Conservation (phyloP, 2,113 vertebrate species). For the Gallinago undulata region DNA sequence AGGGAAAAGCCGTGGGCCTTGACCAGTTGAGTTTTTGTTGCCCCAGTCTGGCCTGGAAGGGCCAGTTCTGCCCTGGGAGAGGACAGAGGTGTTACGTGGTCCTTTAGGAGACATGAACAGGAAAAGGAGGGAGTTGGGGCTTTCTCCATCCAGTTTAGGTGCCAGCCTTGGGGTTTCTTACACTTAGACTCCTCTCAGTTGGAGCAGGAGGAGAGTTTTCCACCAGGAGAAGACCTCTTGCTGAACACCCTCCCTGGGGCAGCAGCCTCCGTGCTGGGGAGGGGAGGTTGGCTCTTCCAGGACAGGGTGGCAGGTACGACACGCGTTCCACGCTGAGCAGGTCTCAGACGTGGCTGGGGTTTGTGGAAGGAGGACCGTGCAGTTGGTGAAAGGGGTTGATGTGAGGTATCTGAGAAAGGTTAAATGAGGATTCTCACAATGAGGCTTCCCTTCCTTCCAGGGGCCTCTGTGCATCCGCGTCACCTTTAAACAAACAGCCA, state of each 20-base stretch:
- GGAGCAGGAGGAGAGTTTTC: not conserved
- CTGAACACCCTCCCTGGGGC: not conserved
- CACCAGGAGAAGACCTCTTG: not conserved
- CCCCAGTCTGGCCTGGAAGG: not conserved
- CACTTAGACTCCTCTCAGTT: too few species aligned
- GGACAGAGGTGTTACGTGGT: not conserved
- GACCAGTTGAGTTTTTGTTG: not conserved
- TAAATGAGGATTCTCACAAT: not conserved
- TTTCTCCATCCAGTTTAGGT: not conserved
- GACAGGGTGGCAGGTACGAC: accelerated
- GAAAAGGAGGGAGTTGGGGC: not conserved
- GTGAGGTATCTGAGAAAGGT: not conserved
- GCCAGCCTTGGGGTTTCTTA: not conserved
- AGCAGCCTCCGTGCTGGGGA: not conserved
- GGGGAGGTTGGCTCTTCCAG: accelerated
- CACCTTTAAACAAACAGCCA: not conserved
- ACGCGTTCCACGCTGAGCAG: not conserved
- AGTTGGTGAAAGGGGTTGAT: not conserved
- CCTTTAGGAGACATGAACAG: not conserved
- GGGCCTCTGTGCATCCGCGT: accelerated
- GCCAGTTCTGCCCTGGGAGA: not conserved
- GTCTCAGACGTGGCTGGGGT: not conserved
- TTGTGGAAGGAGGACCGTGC: not conserved
- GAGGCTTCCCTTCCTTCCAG: not conserved
- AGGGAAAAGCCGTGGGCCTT: not conserved